A percentile compares a stretch with the other conserved stretches of the same genome.
Conservation (phyloP, 2,113 vertebrate species). For the Syngnathus scovelli region DNA sequence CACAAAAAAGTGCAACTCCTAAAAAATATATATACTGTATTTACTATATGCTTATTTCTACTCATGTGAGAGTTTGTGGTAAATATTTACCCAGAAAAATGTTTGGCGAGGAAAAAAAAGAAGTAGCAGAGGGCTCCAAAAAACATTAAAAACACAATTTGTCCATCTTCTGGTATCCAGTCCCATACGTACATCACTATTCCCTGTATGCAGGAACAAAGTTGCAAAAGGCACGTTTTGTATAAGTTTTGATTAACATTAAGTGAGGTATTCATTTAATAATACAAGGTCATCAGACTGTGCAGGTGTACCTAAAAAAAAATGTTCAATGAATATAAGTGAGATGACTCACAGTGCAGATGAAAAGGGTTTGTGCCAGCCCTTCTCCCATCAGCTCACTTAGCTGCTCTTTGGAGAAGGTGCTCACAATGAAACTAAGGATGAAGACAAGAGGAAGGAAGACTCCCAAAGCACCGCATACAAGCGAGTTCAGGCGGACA, state of each 20-base stretch:
- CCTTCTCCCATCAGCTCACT: constrained; percentile 63
- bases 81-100: constrained; percentile 67
- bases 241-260: not conserved
- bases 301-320: not conserved
- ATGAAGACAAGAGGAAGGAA: constrained; percentile 66
- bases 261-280: not conserved
- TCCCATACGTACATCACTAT: constrained; percentile 69
- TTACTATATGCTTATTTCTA: not conserved
- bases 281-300: not conserved
- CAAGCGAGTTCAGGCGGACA: constrained; percentile 60
- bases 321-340: not conserved
- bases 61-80: not conserved
- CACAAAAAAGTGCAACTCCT: not conserved
- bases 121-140: constrained; percentile 67
- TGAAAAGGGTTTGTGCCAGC: constrained; percentile 29
- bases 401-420: constrained; percentile 58
- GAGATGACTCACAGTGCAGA: constrained; percentile 47
- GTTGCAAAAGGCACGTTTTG: not conserved
- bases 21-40: too few species aligned
- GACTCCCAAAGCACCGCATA: constrained; percentile 62
- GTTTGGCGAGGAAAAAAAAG: constrained; percentile 65
- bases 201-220: constrained; percentile 34
- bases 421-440: constrained; percentile 68
- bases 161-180: constrained; percentile 74
- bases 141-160: constrained; percentile 64